Evolutionary conservation across 2,797 vertebrate species (phyloP), one percentile per base, ranked within the genome.

Genomic region (Leucoraja ocellata): DNA sequence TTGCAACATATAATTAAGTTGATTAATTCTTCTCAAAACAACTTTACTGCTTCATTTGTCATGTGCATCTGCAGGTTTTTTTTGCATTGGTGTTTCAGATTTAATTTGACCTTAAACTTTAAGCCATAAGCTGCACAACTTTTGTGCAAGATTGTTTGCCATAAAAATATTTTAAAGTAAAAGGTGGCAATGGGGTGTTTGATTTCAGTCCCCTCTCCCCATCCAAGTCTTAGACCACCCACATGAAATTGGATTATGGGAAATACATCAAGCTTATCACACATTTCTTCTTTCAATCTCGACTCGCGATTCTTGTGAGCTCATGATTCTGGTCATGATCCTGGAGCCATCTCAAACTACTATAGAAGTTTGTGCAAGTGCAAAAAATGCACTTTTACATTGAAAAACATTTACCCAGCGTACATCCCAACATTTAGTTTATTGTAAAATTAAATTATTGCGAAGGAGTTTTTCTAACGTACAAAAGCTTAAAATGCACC

Each of bases 41-140:
- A 99, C 96, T 95, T 76, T 9, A 76, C 97, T 99, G 94, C 94
- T 96, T 96, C 99, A 99, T 95, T 96, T 96, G 96, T 99, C 98
- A 96, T 98, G 96, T 95, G 97, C 97, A 95, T 97, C 98, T 98
- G 98, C 98, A 93, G 46, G 32, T 25, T 46, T 11, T 54, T 46
- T 36, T 63, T 65, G 16, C 77, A 54, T 76, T 46, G 46, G 3
- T 73, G 14, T 80, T 80, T 80, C 46, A 46, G 46, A 46, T 46
- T 2, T 36, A 7, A 32, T 46, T 46, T 36, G 39, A 80, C 23
- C n/a, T n/a, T n/a, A 16, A 39, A 80, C 36, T 1, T 46, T 80
- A 18, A 80, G 6, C 39, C 10, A 78, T 6, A 39, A 1, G 32
- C 4, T 36, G 74, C 9, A 32, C 36, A 28, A 77, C 76, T 46